A percentile compares a stretch with the other conserved stretches of the same genome.
Conservation (phyloP, 2,797 vertebrate genomes). For the Sebastes hubbsi region DNA sequence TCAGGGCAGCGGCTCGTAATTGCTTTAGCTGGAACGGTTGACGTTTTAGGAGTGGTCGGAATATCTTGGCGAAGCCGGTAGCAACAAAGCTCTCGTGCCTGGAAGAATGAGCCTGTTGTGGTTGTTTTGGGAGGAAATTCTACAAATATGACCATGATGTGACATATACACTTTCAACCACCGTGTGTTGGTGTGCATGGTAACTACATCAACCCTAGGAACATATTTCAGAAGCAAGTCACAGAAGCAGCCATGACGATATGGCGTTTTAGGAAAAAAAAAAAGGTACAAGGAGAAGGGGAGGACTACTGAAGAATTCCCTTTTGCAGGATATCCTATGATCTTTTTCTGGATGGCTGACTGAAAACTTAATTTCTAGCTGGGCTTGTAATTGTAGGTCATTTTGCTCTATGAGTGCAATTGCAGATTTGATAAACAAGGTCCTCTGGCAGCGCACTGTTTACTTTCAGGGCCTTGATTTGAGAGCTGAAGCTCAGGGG, state of each 20-base stretch:
- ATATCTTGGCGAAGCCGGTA: conserved; percentile 70
- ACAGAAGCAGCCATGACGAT: conserved; percentile 1
- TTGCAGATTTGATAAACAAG: conserved; percentile 85
- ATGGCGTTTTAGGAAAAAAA: conserved; percentile 19
- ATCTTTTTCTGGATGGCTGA: conserved; percentile 86
- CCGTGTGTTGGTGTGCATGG: conserved; percentile 18
- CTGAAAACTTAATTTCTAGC: conserved; percentile 91
- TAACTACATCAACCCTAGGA: conserved; percentile 6
- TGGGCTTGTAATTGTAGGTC: conserved; percentile 93
- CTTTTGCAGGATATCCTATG: conserved; percentile 79
- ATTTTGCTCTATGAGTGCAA: conserved; percentile 91
- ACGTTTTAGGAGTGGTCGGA: conserved; percentile 78
- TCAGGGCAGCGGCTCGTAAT: conserved; percentile 74
- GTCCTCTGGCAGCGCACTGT: conserved; percentile 82
- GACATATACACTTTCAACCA: conserved; percentile 35
- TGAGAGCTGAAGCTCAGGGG: conserved; percentile 85
- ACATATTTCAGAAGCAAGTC: conserved; percentile 18
- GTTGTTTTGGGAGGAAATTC: conserved; percentile 65
- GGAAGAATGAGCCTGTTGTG: conserved; percentile 65
- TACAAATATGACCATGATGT: conserved; percentile 55
- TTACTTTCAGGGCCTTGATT: conserved; percentile 91
- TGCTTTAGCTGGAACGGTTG: conserved; percentile 74
- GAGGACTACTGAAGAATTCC: conserved; percentile 60
- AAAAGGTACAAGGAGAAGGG: conserved; percentile 30
- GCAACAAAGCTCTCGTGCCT: conserved; percentile 71